Evolutionary conservation across 2,113 vertebrate genomes (phyloP).

Genomic region (Tyto alba): DNA sequence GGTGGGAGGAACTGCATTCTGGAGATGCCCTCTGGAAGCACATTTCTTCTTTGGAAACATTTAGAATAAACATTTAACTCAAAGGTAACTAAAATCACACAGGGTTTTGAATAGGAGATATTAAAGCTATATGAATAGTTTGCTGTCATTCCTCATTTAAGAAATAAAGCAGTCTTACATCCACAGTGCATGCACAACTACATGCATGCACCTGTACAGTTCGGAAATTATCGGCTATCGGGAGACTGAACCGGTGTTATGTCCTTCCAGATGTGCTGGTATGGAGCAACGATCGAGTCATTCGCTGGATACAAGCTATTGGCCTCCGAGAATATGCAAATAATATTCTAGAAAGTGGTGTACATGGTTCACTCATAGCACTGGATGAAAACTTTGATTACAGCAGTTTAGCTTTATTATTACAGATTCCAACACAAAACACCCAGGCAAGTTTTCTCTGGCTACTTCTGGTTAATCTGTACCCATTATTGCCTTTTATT

Average conservation of each 20-base stretch:
- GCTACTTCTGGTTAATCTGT: not conserved
- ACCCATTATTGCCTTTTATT: not conserved
- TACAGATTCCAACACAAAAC: constrained; percentile 98
- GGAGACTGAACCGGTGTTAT: not conserved
- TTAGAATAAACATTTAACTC: not conserved
- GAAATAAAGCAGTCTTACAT: not conserved
- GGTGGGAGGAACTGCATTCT: not conserved
- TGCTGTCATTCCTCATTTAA: not conserved
- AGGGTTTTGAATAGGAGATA: not conserved
- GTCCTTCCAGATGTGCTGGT: constrained; percentile 87
- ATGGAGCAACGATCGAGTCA: constrained; percentile 96
- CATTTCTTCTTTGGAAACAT: not conserved
- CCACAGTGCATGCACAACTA: not conserved
- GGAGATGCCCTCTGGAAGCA: not conserved
- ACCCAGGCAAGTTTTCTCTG: constrained; percentile 79
- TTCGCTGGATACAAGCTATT: constrained; percentile 97
- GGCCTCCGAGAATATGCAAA: constrained; percentile 96
- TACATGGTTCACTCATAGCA: constrained; percentile 93
- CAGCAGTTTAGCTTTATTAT: constrained; percentile 92
- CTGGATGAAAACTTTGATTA: constrained; percentile 98
- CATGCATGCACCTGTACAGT: not conserved
- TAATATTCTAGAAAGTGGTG: constrained; percentile 94
- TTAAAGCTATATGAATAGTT: not conserved
- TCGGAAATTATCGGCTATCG: not conserved
- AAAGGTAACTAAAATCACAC: not conserved